Evolutionary conservation across 1,140 invertebrate species (phyloP).

Genomic region (Coboldia fuscipes): DNA sequence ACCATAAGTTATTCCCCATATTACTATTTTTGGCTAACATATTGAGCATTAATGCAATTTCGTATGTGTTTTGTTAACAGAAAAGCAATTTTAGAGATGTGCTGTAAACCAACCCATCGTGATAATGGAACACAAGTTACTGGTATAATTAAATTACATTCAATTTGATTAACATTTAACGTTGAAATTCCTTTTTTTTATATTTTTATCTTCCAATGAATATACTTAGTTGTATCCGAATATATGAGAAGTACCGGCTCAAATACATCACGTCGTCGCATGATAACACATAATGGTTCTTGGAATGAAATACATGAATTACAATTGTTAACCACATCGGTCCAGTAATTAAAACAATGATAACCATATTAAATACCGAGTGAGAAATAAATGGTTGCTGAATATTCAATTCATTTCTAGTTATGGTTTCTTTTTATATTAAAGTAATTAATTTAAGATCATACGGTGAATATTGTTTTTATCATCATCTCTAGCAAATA

Average conservation of each 20-base stretch:
- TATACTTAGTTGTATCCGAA: constrained; percentile 21
- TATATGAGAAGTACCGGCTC: constrained; percentile 20
- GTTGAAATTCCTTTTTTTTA: not conserved
- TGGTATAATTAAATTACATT: constrained; percentile 12
- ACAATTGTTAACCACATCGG: constrained; percentile 17
- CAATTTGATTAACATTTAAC: not conserved
- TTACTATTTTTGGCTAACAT: too few relatives aligned
- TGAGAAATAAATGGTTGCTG: not conserved
- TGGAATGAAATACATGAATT: constrained; percentile 26
- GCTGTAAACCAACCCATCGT: constrained; percentile 14
- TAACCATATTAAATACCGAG: not conserved
- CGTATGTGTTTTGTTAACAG: too few relatives aligned
- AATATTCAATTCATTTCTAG: too few relatives aligned
- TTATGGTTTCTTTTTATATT: too few relatives aligned
- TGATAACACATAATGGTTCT: constrained; percentile 20
- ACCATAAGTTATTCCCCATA: too few relatives aligned
- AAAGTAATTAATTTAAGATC: too few relatives aligned
- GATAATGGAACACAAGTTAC: constrained; percentile 23
- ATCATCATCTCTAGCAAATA: too few relatives aligned
- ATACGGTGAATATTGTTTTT: too few relatives aligned
- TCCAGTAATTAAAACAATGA: constrained; percentile 7
- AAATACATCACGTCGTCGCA: constrained; percentile 15
- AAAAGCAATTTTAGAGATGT: too few relatives aligned
- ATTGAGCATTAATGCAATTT: too few relatives aligned
- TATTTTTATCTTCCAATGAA: not conserved